Conservation (phyloP, 2,113 vertebrate species). For the Oophaga pumilio region DNA sequence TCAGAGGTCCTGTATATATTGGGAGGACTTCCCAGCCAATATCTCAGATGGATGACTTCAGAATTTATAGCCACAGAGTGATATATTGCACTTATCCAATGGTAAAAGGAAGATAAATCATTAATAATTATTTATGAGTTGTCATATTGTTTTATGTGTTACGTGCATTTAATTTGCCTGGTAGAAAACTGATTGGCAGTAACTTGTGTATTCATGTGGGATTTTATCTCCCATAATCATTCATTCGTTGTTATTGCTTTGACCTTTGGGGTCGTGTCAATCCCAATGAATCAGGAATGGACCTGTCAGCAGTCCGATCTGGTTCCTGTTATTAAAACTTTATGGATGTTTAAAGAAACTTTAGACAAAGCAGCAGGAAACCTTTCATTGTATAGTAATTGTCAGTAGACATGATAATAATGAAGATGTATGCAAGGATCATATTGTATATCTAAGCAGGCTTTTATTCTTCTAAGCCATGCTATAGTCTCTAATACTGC, state of each 20-base stretch:
- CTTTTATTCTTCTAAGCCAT: neutral
- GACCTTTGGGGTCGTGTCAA: conserved; percentile 19
- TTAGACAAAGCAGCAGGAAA: neutral
- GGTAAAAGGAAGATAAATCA: too few relatives aligned
- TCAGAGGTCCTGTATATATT: too few relatives aligned
- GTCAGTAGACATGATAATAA: neutral
- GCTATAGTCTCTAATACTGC: neutral
- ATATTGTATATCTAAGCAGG: neutral
- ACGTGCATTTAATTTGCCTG: neutral
- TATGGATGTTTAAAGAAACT: neutral
- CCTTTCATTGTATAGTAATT: neutral
- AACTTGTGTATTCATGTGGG: neutral
- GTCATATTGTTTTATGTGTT: neutral
- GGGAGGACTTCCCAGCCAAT: too few relatives aligned
- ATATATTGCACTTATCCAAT: too few relatives aligned
- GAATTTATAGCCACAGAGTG: too few relatives aligned
- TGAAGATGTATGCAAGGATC: too few relatives aligned
- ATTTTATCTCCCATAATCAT: neutral
- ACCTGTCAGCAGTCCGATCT: neutral
- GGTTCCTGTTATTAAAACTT: neutral
- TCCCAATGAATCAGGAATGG: neutral
- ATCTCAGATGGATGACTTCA: neutral
- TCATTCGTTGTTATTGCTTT: neutral
- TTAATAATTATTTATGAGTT: neutral
- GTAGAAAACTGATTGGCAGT: neutral